Evolutionary conservation across 2,797 vertebrate species (phyloP).

Genomic region (Morus bassanus): DNA sequence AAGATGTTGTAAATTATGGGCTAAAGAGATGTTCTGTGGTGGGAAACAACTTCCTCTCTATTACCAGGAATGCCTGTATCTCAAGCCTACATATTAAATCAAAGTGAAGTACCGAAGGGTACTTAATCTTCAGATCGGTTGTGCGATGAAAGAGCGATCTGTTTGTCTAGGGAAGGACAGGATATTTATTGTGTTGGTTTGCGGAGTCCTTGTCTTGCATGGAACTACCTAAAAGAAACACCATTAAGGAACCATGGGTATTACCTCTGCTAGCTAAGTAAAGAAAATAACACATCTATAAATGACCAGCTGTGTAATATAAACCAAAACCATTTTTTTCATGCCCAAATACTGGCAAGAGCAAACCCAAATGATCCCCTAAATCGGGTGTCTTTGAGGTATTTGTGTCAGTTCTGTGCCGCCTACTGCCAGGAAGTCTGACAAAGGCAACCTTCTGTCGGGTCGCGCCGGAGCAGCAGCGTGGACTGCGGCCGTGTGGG

Average conservation of each 20-base stretch:
- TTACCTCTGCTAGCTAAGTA: background rate
- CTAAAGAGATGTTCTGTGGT: background rate
- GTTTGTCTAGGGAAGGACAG: background rate
- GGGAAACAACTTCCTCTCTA: background rate
- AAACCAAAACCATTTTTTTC: background rate
- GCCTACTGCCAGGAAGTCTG: background rate
- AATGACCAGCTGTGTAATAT: background rate
- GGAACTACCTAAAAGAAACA: background rate
- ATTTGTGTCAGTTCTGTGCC: background rate
- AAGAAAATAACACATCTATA: background rate
- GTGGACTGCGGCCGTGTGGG: rapidly evolving
- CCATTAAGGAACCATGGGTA: background rate
- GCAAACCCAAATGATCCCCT: background rate
- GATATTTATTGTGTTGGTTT: background rate
- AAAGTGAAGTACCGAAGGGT: background rate
- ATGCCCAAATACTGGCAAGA: background rate
- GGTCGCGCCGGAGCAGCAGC: background rate
- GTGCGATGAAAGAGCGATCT: background rate
- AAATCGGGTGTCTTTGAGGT: background rate
- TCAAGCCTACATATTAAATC: background rate
- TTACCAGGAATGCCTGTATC: background rate
- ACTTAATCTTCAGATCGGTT: background rate
- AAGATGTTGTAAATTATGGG: background rate
- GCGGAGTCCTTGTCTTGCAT: background rate
- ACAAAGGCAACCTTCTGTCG: background rate